Conservation (phyloP, 1,140 invertebrate genomes). For the Zaprionus ornatus region DNA sequence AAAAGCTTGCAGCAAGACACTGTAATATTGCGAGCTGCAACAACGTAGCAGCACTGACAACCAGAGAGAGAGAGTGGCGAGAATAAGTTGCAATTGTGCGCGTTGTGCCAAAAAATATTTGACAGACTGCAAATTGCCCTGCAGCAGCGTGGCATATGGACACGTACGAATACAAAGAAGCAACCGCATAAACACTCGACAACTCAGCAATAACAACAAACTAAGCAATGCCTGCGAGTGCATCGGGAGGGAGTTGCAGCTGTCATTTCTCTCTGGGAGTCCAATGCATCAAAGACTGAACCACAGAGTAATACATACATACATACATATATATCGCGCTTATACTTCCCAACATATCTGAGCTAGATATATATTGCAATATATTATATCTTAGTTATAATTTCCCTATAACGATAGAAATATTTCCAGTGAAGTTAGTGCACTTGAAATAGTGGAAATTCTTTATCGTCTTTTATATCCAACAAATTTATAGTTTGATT, state of each 20-base stretch:
- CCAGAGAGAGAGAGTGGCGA: background rate
- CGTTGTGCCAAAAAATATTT: background rate
- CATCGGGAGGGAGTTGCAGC: background rate
- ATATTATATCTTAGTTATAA: no score
- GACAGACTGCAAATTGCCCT: constrained; percentile 5
- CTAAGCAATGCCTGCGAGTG: background rate
- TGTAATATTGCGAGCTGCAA: constrained; percentile 20
- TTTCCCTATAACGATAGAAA: no score
- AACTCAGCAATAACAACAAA: background rate
- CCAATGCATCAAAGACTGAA: no score
- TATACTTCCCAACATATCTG: no score
- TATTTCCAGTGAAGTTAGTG: no score
- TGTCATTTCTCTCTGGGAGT: background rate
- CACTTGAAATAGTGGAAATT: no score
- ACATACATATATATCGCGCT: no score
- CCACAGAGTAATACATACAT: no score
- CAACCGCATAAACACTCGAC: background rate
- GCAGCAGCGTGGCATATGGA: background rate
- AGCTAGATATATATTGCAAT: no score
- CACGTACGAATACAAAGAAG: background rate
- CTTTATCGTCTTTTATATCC: no score
- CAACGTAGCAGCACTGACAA: constrained; percentile 23
- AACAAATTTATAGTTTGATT: background rate
- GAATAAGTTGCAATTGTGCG: constrained; percentile 16
- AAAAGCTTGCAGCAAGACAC: constrained; percentile 6